phyloP scores from a whole-genome alignment of 1,140 invertebrate species.

The Platyura marginata region DNA sequence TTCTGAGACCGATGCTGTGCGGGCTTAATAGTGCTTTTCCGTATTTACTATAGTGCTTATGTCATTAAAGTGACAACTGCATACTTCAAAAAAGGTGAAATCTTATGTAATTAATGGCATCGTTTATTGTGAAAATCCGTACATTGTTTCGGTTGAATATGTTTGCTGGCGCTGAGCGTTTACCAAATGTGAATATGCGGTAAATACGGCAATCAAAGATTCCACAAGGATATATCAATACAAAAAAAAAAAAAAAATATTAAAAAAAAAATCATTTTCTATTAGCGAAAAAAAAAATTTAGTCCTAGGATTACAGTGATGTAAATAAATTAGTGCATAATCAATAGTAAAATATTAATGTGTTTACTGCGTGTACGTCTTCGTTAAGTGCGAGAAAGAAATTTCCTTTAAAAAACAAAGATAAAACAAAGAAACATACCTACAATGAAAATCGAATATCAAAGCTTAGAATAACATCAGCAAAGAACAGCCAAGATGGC shows the following conservation, averaged over 20 bases:
- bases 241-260: background rate
- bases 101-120: background rate
- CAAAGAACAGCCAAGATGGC: background rate
- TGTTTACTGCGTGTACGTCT: too few species aligned
- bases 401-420: too few species aligned
- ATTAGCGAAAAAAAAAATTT: background rate
- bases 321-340: background rate
- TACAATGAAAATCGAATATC: background rate
- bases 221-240: too few species aligned
- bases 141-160: background rate
- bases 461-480: background rate
- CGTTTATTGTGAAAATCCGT: background rate
- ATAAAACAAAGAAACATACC: background rate
- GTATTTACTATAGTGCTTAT: background rate
- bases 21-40: background rate
- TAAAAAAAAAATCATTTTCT: background rate
- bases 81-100: background rate
- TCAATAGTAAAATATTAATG: too few species aligned
- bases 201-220: too few species aligned
- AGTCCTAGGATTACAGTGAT: background rate
- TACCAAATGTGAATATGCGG: background rate
- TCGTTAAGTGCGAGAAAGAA: too few species aligned
- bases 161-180: background rate
- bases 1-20: conserved; percentile 2
- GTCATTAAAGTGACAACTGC: background rate